Evolutionary conservation across 2,113 vertebrate genomes (phyloP), one percentile per base, ranked within the genome.

Genomic region (Amphilophus citrinellus): DNA sequence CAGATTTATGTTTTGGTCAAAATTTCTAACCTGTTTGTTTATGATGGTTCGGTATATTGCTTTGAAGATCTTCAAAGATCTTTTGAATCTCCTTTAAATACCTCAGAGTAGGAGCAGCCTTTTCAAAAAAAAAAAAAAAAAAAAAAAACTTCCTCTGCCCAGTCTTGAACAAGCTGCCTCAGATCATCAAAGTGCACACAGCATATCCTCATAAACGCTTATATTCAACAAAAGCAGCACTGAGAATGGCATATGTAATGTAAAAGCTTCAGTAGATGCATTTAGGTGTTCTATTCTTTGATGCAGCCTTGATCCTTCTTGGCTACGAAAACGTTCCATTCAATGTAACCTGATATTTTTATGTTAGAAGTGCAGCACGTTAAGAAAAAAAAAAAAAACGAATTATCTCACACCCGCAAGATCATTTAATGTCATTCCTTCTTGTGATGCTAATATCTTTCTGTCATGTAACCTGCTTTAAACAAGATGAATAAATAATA

Each of bases 391-490:
- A 3, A 32, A 53, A 42, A 71, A 68, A 71, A 15, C 22, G 61
- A 62, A 71, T 62, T 62, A 20, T 60, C 57, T 76, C 39, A 61
- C 58, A 75, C 20, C 42, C 39, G 5, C 7, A 83, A 37, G 57
- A 86, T 56, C 61, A 7, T 57, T 79, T 78, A 22, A 85, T 42
- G 68, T 66, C 77, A 63, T 68, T 59, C 39, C n/a, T 76, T 61
- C 57, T 61, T 84, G 39, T 77, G 50, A 80, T 76, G 76, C 61
- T 89, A 75, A 89, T 30, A 60, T 77, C 50, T 61, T n/a, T n/a
- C 84, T 83, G 79, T 89, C 86, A 75, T 79, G 39, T 83, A 61
- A 75, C 47, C 79, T 75, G 71, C 50, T 86, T 83, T 78, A 60
- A 71, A 63, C 8, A 5, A 83, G 2, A n/a, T 30, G 53, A 59